A percentile compares a stretch with the other conserved stretches of the same genome.
These are phyloP conservation scores for Passer montanus DNA, from an alignment of 2,113 vertebrate species.

Conservation along the genomic window DNA sequence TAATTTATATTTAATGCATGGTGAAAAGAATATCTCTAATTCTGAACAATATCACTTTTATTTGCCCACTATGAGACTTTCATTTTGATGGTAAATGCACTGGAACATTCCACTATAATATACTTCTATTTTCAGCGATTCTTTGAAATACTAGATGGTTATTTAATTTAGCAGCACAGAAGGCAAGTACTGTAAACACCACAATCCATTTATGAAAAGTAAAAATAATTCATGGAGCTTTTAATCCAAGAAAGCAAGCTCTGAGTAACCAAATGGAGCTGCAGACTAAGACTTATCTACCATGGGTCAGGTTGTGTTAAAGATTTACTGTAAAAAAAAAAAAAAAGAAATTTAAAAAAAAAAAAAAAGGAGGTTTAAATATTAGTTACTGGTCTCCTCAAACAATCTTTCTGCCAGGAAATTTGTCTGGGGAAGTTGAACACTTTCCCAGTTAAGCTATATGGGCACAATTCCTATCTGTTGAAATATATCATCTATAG, in stretches of 20 bases:
- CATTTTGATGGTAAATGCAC: background rate
- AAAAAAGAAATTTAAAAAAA: no score
- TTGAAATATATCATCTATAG: conserved; percentile 33
- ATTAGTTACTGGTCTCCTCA: background rate
- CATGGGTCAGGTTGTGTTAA: background rate
- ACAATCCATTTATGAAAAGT: conserved; percentile 18
- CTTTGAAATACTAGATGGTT: background rate
- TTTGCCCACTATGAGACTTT: background rate
- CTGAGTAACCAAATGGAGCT: conserved; percentile 11
- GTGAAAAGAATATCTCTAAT: background rate
- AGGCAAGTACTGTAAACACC: conserved; percentile 45
- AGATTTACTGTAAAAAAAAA: background rate
- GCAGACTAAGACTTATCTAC: background rate
- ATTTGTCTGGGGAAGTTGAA: background rate
- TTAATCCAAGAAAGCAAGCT: background rate
- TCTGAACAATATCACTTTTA: background rate
- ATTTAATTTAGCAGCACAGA: background rate
- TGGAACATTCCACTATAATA: background rate
- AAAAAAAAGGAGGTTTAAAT: background rate
- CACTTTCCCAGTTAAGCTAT: background rate
- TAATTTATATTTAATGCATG: background rate
- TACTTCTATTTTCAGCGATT: conserved; percentile 20
- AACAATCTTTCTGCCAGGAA: conserved; percentile 24
- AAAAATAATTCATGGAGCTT: conserved; percentile 29
- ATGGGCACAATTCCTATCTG: background rate